phyloP scores from a whole-genome alignment of 2,797 vertebrate genomes.

The Syngnathus acus region DNA sequence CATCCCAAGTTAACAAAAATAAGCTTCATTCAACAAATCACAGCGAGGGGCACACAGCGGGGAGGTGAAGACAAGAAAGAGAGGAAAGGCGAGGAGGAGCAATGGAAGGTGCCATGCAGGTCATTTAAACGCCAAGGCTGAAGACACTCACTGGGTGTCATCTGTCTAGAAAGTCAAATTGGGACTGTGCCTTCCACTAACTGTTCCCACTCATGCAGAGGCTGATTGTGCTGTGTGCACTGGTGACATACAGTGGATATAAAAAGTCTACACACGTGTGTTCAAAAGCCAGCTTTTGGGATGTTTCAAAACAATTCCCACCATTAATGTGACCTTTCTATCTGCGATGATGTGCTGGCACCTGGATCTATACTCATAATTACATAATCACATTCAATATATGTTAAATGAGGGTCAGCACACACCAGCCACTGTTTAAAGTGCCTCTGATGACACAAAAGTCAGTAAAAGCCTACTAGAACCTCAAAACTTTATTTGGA shows the following conservation, averaged over 20 bases:
- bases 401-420: not conserved
- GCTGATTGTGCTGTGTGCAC: slow-evolving; percentile 16
- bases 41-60: slow-evolving; percentile 16
- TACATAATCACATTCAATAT: not conserved
- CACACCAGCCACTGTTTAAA: not conserved
- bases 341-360: not conserved
- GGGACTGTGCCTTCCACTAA: slow-evolving; percentile 30
- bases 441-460: not conserved
- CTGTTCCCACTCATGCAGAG: slow-evolving; percentile 11
- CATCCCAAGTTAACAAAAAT: slow-evolving; percentile 26
- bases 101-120: slow-evolving; percentile 73
- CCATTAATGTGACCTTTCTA: not conserved
- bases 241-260: not conserved
- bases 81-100: slow-evolving; percentile 38
- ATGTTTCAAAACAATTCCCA: not conserved
- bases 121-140: slow-evolving; percentile 85
- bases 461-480: no score
- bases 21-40: slow-evolving; percentile 1
- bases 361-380: no score
- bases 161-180: slow-evolving; percentile 44
- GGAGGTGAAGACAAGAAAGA: slow-evolving; percentile 43
- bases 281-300: not conserved
- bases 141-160: slow-evolving; percentile 60
- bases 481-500: not conserved
- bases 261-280: not conserved